These are phyloP conservation scores for Oedothorax gibbosus DNA, from an alignment of 1,140 invertebrate genomes.

Conservation along the genomic window DNA sequence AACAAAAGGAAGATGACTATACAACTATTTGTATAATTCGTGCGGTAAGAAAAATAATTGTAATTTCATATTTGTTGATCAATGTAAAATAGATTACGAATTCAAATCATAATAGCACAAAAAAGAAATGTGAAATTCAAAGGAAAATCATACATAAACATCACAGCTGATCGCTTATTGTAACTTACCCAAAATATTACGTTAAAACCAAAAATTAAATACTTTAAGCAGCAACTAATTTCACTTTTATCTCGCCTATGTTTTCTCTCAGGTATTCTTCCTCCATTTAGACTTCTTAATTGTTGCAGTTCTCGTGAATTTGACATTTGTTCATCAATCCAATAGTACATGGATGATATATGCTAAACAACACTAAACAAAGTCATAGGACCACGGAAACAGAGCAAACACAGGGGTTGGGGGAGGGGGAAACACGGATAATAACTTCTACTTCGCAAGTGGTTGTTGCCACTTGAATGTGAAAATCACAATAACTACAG, in stretches of 20 bases:
- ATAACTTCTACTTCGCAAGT: too few species aligned
- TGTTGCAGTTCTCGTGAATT: slow-evolving; percentile 58
- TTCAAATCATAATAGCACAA: too few species aligned
- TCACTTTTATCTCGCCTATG: slow-evolving; percentile 88
- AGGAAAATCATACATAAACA: background rate
- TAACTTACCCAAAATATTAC: slow-evolving; percentile 93
- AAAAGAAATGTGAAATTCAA: too few species aligned
- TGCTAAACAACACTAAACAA: slow-evolving; percentile 22
- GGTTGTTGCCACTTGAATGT: too few species aligned
- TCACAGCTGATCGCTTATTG: slow-evolving; percentile 6
- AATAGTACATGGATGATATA: slow-evolving; percentile 41
- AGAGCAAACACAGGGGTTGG: too few species aligned
- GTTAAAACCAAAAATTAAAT: slow-evolving; percentile 97
- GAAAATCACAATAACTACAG: too few species aligned
- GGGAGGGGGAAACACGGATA: too few species aligned
- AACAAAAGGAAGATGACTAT: too few species aligned
- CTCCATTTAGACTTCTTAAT: slow-evolving; percentile 54
- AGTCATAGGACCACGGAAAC: slow-evolving; percentile 17
- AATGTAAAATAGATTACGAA: too few species aligned
- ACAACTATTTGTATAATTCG: too few species aligned
- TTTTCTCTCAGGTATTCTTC: slow-evolving; percentile 70
- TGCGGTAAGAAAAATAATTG: too few species aligned
- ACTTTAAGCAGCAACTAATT: slow-evolving; percentile 97
- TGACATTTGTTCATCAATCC: slow-evolving; percentile 56
- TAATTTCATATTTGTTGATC: too few species aligned